Evolutionary conservation across 2,797 vertebrate species (phyloP).

Genomic region (Trematomus bernacchii): DNA sequence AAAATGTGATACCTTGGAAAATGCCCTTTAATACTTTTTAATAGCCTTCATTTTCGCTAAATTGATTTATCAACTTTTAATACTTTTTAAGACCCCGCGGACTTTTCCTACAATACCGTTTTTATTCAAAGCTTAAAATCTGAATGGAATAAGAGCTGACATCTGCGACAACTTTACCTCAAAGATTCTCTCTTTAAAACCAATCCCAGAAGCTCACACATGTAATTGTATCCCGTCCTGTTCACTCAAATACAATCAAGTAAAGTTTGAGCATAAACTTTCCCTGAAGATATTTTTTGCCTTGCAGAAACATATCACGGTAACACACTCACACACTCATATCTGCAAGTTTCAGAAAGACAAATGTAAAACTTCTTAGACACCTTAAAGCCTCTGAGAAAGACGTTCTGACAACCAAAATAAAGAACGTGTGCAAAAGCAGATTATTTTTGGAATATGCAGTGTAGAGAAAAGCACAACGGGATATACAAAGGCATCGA

Average conservation of each 20-base stretch:
- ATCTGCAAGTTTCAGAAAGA: constrained; percentile 32
- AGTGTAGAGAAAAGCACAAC: neutral
- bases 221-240: neutral
- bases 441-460: neutral
- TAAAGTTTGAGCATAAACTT: neutral
- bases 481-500: neutral
- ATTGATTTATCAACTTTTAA: too few species aligned
- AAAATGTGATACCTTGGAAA: too few species aligned
- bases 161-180: neutral
- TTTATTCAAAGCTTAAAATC: constrained; percentile 17
- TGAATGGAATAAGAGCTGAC: constrained; percentile 8
- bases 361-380: neutral
- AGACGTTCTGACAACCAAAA: neutral
- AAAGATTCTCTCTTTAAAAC: constrained; percentile 10
- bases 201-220: constrained; percentile 18
- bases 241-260: neutral
- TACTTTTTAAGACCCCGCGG: too few species aligned
- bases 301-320: neutral
- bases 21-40: too few species aligned
- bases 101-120: constrained; percentile 3
- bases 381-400: neutral
- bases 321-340: constrained; percentile 18
- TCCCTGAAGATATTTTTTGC: constrained; percentile 6
- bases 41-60: too few species aligned
- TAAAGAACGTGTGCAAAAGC: neutral